Evolutionary conservation across 1,140 invertebrate species (phyloP), one percentile per base, ranked within the genome.

Genomic region (Drosophila setifemur): DNA sequence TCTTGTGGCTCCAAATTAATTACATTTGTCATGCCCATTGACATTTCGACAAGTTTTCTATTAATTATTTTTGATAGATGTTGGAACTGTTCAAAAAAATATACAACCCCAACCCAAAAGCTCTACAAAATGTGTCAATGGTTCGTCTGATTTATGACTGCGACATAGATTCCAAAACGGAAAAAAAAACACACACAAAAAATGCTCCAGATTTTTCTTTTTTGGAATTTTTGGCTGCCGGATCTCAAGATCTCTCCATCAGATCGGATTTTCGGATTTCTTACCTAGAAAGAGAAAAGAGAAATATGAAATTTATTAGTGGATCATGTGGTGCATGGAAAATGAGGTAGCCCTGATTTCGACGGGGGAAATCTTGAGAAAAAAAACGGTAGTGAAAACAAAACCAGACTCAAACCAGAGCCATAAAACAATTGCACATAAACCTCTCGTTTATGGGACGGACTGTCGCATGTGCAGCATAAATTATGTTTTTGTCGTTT

Each of bases 1-100:
- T 72, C 33, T 54, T 14, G 48, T 33, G 44, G 44, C 39, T 60
- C 45, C 28, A 73, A 87, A 86, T 86, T 86, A 86, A 86, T 86
- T 87, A 87, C 53, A 86, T 87, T 87, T 86, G 75, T 86, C 81
- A 81, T 69, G 54, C 48, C 49, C 81, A 86, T 86, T 86, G 81
- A 82, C 81, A 87, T 87, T 73, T 86, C 81, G 81, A 86, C 81
- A 86, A 86, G 58, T 87, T 81, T 82, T 87, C 81, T 82, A 86
- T 86, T 86, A 81, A 86, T 86, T 86, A 87, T 86, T 73, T 86
- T 70, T 86, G 71, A 85, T 86, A 85, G 81, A 86, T 79, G 64
- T 69, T 58, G 55, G 35, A 69, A 48, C 31, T 40, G 57, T 39
- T 44, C 16, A 35, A 64, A 73, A 63, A n/a, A n/a, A n/a, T n/a